These are phyloP conservation scores for Gadopsis bispinosus DNA, from an alignment of 2,797 vertebrate species.

Conservation along the genomic window DNA sequence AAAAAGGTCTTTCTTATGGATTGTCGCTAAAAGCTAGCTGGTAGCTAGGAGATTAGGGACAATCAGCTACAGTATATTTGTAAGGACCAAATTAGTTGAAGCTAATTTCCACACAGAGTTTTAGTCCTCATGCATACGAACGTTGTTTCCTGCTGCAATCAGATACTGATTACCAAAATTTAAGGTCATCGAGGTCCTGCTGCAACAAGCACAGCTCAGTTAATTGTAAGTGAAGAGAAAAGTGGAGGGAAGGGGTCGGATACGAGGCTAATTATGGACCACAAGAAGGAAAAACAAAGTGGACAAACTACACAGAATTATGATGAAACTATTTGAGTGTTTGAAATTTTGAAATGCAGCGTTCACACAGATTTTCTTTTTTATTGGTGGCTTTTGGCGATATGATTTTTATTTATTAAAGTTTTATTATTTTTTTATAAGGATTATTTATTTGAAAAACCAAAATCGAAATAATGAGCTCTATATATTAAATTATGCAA, in stretches of 20 bases:
- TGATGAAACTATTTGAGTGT: not conserved
- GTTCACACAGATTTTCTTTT: not conserved
- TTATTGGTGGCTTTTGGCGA: too few relatives aligned
- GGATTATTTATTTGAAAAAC: not conserved
- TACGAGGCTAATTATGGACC: constrained; percentile 14
- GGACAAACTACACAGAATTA: not conserved
- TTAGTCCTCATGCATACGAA: not conserved
- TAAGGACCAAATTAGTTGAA: not conserved
- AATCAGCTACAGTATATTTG: not conserved
- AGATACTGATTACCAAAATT: constrained; percentile 13
- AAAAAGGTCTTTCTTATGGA: not conserved
- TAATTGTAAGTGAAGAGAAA: constrained; percentile 21
- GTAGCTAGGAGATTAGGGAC: too few relatives aligned
- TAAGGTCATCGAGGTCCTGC: not conserved
- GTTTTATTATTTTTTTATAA: too few relatives aligned
- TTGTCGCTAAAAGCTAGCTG: not conserved
- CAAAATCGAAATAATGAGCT: not conserved
- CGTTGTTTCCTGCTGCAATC: constrained; percentile 5
- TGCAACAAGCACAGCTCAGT: not conserved
- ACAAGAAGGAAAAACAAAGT: not conserved
- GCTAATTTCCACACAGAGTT: not conserved
- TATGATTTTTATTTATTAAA: too few relatives aligned
- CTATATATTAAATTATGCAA: not conserved
- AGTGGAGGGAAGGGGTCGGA: not conserved
- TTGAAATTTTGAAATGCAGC: not conserved